Percentiles rank a stretch among this genome's conserved stretches.
These are phyloP conservation scores for Sylvietta virens DNA, from an alignment of 2,113 vertebrate genomes.

Conservation along the genomic window DNA sequence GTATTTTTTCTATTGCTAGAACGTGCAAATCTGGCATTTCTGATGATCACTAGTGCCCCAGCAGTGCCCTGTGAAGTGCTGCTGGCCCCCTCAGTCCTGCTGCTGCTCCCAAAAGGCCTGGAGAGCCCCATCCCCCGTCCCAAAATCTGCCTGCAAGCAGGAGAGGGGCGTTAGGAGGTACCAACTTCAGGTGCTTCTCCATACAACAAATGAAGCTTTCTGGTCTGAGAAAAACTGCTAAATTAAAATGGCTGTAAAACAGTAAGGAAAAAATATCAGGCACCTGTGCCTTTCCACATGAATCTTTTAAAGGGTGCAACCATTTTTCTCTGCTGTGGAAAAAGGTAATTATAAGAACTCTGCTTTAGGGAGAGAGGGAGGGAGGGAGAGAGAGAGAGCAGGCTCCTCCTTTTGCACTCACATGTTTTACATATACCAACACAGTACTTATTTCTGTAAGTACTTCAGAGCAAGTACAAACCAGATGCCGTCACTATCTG, in stretches of 20 bases:
- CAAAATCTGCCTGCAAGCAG: rapidly evolving
- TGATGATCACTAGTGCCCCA: not conserved
- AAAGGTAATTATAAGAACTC: not conserved
- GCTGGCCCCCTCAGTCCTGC: not conserved
- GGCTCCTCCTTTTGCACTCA: not conserved
- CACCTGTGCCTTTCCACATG: not conserved
- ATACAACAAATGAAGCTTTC: not conserved
- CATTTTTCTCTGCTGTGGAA: not conserved
- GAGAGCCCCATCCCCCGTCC: not conserved
- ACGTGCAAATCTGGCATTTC: not conserved
- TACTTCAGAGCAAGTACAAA: not conserved
- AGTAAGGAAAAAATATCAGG: not conserved
- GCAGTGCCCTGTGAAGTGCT: not conserved
- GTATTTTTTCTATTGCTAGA: not conserved
- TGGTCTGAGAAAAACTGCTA: not conserved
- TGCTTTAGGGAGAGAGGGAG: not conserved
- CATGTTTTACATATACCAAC: rapidly evolving
- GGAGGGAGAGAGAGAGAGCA: not conserved
- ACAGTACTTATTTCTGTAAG: not conserved
- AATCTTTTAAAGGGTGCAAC: not conserved
- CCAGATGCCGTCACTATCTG: not conserved
- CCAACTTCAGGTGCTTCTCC: not conserved
- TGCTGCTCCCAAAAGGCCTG: not conserved
- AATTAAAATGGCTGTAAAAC: not conserved
- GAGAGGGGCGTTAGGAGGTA: not conserved